Percentiles rank a stretch among this genome's conserved stretches.
Evolutionary conservation across 2,888 invertebrate species (phyloP).

Genomic region (Tridacna gigas): DNA sequence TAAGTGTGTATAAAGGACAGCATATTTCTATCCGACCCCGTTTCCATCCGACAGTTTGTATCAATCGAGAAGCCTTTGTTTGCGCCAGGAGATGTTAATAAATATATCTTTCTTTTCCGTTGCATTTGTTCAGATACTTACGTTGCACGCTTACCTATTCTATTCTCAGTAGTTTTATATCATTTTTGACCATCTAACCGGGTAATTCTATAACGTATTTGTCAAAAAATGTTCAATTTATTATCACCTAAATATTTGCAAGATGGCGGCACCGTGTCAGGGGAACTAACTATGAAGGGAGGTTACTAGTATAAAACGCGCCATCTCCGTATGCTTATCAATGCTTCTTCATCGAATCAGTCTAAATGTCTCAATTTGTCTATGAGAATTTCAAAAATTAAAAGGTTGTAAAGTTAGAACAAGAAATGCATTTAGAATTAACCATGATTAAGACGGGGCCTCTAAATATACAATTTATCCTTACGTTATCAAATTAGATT

Average conservation of each 20-base stretch:
- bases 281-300: constrained; percentile 49
- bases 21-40: neutral
- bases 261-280: constrained; percentile 57
- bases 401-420: too few species aligned
- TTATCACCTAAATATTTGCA: constrained; percentile 27
- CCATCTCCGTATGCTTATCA: neutral
- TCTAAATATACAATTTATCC: neutral
- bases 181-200: neutral
- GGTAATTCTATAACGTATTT: neutral
- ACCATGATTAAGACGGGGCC: too few species aligned
- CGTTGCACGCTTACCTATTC: neutral
- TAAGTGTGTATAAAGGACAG: neutral
- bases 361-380: too few species aligned
- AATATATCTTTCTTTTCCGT: neutral
- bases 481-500: too few species aligned
- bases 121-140: neutral
- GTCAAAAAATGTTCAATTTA: neutral
- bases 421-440: too few species aligned
- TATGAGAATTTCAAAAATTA: too few species aligned
- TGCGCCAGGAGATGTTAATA: constrained; percentile 28
- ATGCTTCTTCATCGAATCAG: too few species aligned
- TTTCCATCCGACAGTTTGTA: constrained; percentile 31
- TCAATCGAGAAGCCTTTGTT: constrained; percentile 42
- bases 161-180: neutral
- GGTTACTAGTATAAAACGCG: neutral